Percentiles rank a stretch among this genome's conserved stretches.
These are phyloP conservation scores for Cylloceria caligata DNA, from an alignment of 2,888 invertebrate species.

Conservation along the genomic window DNA sequence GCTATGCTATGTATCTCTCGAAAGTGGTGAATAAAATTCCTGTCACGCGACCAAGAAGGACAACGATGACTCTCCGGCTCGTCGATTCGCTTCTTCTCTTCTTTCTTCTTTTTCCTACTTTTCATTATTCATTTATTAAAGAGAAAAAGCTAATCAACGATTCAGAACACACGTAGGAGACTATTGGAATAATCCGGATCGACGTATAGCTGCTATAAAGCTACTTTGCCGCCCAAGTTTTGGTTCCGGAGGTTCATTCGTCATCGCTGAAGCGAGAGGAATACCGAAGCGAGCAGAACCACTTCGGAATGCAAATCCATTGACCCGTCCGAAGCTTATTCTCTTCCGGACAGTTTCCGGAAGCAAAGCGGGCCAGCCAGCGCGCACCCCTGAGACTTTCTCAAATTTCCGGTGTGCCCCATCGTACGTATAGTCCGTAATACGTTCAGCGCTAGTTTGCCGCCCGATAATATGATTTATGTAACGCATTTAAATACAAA, in stretches of 20 bases:
- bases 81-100: slow-evolving; percentile 3
- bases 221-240: slow-evolving; percentile 12
- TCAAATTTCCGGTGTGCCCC: slow-evolving; percentile 53
- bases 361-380: slow-evolving; percentile 4
- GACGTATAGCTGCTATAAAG: slow-evolving; percentile 5
- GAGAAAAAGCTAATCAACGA: slow-evolving; percentile 21
- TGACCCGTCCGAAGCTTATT: slow-evolving; percentile 54
- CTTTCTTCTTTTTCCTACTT: background rate
- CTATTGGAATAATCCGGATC: slow-evolving; percentile 22
- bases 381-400: slow-evolving; percentile 42
- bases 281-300: slow-evolving; percentile 32
- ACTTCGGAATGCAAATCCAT: slow-evolving; percentile 60
- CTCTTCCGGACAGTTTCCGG: slow-evolving; percentile 50
- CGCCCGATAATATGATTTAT: slow-evolving; percentile 7
- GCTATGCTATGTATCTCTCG: slow-evolving; percentile 23
- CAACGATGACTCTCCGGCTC: slow-evolving; percentile 1
- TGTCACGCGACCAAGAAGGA: slow-evolving; percentile 30
- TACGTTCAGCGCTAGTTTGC: background rate
- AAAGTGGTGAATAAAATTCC: slow-evolving; percentile 44
- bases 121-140: slow-evolving; percentile 31
- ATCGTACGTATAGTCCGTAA: background rate
- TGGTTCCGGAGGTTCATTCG: slow-evolving; percentile 47
- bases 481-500: slow-evolving; percentile 49
- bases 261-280: slow-evolving; percentile 47
- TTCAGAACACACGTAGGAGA: slow-evolving; percentile 12